Evolutionary conservation across 2,797 vertebrate genomes (phyloP).

Genomic region (Poliocrania exsul): DNA sequence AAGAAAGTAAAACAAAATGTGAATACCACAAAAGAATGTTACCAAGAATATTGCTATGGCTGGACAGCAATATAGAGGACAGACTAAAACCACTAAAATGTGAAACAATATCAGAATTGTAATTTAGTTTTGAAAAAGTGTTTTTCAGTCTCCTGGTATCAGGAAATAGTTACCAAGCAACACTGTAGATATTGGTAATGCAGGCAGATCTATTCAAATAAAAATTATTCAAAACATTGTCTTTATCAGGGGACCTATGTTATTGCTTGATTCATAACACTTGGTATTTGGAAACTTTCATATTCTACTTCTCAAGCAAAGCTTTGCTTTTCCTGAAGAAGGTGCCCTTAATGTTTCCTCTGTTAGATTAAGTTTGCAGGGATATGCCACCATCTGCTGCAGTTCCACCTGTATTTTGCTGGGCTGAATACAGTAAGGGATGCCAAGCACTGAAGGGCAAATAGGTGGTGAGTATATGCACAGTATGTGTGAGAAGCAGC

Average conservation of each 20-base stretch:
- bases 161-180: conserved; percentile 54
- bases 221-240: not conserved
- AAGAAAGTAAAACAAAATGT: not conserved
- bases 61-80: not conserved
- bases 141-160: not conserved
- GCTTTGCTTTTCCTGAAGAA: not conserved
- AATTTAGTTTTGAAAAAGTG: conserved; percentile 25
- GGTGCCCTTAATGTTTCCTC: not conserved
- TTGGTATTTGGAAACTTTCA: not conserved
- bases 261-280: conserved; percentile 16
- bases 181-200: conserved; percentile 2
- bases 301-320: not conserved
- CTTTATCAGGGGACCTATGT: not conserved
- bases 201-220: conserved; percentile 2
- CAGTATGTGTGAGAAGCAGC: not conserved
- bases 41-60: not conserved
- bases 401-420: not conserved
- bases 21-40: not conserved
- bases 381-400: not conserved
- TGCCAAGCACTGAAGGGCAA: not conserved
- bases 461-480: not conserved
- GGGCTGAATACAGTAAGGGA: not conserved
- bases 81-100: not conserved
- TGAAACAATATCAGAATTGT: not conserved
- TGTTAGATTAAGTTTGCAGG: not conserved